Conservation (phyloP, 1,140 invertebrate genomes). For the Megalonaias nervosa region DNA sequence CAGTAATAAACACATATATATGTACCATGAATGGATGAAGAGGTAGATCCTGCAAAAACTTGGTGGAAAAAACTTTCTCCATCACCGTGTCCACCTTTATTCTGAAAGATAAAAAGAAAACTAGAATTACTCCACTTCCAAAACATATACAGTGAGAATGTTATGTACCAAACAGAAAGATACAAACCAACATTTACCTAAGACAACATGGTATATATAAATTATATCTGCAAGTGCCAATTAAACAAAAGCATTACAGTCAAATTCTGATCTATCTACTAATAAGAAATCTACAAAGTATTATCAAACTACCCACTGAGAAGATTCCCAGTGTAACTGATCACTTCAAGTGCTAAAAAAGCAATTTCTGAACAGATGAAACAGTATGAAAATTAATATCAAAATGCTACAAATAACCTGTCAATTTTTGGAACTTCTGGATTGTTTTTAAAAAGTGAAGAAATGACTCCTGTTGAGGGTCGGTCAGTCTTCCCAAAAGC, state of each 20-base stretch:
- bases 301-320: background rate
- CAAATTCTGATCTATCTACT: background rate
- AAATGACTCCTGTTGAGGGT: constrained; percentile 20
- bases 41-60: constrained; percentile 42
- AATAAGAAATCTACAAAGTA: background rate
- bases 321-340: background rate
- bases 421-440: constrained; percentile 42
- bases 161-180: background rate
- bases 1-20: background rate
- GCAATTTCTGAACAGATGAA: background rate
- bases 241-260: background rate
- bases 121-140: background rate
- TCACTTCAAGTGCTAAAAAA: background rate
- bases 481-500: too few relatives aligned
- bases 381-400: background rate
- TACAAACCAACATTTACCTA: background rate
- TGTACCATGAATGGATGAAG: constrained; percentile 46
- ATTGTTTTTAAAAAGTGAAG: constrained; percentile 47
- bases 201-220: background rate
- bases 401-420: constrained; percentile 17
- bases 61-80: constrained; percentile 43
- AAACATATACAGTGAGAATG: background rate
- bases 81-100: constrained; percentile 28
- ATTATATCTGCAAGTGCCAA: background rate
- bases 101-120: constrained; percentile 28